A percentile compares a stretch with the other conserved stretches of the same genome.
phyloP scores from a whole-genome alignment of 2,113 vertebrate genomes.

The Daphoenositta chrysoptera region DNA sequence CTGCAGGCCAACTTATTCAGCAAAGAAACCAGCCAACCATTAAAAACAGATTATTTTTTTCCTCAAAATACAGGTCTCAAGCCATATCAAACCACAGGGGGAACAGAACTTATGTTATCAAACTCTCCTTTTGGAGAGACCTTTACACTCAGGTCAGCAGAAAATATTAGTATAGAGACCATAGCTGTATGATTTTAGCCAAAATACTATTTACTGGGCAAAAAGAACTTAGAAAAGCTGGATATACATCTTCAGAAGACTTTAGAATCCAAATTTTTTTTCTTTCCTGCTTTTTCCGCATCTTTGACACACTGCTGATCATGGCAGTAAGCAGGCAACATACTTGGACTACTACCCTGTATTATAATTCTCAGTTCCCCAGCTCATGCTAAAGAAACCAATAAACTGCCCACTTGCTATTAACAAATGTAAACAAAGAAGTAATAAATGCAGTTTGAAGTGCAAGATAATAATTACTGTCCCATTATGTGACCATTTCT shows the following conservation, averaged over 20 bases:
- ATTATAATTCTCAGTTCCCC: not conserved
- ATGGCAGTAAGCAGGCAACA: not conserved
- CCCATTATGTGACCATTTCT: not conserved
- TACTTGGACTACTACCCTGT: not conserved
- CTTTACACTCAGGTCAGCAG: not conserved
- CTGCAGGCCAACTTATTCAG: constrained; percentile 34
- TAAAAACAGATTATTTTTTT: not conserved
- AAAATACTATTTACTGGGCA: not conserved
- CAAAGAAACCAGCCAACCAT: constrained; percentile 26
- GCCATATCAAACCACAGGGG: not conserved
- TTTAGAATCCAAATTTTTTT: not conserved
- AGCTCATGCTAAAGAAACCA: not conserved
- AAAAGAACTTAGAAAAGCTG: not conserved
- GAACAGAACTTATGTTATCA: not conserved
- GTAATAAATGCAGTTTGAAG: not conserved
- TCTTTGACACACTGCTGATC: not conserved
- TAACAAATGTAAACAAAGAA: not conserved
- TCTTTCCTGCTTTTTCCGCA: not conserved
- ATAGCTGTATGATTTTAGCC: not conserved
- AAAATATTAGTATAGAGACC: not conserved
- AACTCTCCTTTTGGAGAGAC: not conserved
- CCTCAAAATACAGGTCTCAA: not conserved
- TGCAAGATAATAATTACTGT: not conserved
- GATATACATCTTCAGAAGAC: not conserved
- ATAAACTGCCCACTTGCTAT: not conserved